Base-by-base conservation (phyloP, 2,888 invertebrate species). In the Drosophila silvestris region DNA sequence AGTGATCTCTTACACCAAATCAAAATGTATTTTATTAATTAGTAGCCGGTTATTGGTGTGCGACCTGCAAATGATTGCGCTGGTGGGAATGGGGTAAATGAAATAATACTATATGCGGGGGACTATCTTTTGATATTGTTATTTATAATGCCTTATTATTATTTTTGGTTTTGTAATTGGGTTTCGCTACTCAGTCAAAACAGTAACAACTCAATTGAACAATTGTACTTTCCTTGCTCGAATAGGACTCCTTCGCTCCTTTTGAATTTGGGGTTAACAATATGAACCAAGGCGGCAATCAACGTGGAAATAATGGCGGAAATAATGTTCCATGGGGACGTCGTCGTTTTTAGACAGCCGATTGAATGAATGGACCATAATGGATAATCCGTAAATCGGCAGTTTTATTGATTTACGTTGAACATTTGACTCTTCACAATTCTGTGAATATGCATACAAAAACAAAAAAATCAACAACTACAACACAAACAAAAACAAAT, bases 201-300 rank as follows among this genome's bases (percentile, higher is more conserved):
- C 35, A 69, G 54, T 50, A 69, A 61, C 52, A 65, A 69, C 39
- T 85, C 56, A 81, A 89, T 85, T 91, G 86, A 91, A 85, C 82
- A 86, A 79, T 82, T 86, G 80, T 90, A 82, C 70, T 85, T 79
- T 85, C 75, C 77, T 78, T 83, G 74, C 70, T 85, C 65, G 71
- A 83, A 81, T 91, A 93, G 93, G 93, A 93, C 83, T 82, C 92
- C 82, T 92, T 91, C 87, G 82, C 86, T 88, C 76, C 89, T 87
- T 93, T 92, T 92, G 93, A 93, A 82, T 92, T 93, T 91, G 93
- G 91, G 82, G 92, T 91, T 89, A 93, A 92, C 91, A 92, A 92
- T 90, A 92, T 92, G 90, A 92, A 91, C 90, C 92, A 92, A 92
- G 92, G 91, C 85, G 92, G 91, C 70, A 91, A 91, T 81, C 91